Evolutionary conservation across 2,797 vertebrate species (phyloP).

Genomic region (Argya squamiceps): DNA sequence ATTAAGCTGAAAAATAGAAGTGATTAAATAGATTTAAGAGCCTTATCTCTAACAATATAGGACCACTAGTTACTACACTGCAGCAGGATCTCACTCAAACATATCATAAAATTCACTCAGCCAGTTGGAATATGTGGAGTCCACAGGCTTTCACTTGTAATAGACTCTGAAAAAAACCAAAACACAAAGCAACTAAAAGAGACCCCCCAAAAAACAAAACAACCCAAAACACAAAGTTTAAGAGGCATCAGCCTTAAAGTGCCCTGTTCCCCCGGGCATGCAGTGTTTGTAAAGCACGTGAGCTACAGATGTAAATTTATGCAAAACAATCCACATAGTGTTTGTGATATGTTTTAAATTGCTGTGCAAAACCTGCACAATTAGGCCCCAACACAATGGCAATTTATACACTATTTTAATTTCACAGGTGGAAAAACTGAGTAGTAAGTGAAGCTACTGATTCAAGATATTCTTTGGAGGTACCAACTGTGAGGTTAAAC

Average conservation of each 20-base stretch:
- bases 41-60: not conserved
- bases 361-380: not conserved
- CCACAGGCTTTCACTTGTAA: not conserved
- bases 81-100: not conserved
- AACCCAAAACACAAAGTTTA: not conserved
- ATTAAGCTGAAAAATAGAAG: slow-evolving; percentile 2
- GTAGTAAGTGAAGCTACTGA: not conserved
- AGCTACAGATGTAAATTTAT: not conserved
- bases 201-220: not conserved
- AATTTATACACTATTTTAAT: not conserved
- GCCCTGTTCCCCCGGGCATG: not conserved
- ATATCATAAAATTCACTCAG: not conserved
- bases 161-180: not conserved
- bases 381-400: not conserved
- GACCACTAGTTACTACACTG: not conserved
- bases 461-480: not conserved
- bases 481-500: not conserved
- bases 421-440: not conserved
- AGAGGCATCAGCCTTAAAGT: not conserved
- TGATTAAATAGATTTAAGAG: not conserved
- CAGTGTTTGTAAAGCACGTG: not conserved
- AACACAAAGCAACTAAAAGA: not conserved
- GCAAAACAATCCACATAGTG: not conserved
- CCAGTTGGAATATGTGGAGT: not conserved
- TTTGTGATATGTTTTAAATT: rapidly evolving